Conservation (phyloP, 2,113 vertebrate genomes). For the Nothobranchius kuhntae region DNA sequence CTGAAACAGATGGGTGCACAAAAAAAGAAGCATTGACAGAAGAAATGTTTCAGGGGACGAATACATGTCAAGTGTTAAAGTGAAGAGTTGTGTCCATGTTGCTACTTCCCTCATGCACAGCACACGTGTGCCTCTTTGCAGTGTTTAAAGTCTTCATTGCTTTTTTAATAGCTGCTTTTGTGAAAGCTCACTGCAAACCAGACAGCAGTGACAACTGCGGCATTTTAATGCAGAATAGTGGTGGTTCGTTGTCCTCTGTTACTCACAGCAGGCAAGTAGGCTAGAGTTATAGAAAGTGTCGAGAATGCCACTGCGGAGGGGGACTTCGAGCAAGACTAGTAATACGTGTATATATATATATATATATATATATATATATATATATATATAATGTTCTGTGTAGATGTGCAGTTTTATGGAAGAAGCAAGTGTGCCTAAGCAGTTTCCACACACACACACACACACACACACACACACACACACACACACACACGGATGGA, state of each 20-base stretch:
- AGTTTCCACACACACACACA: neutral
- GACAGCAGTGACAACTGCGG: slow-evolving; percentile 21
- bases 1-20: too few relatives aligned
- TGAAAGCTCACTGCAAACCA: slow-evolving; percentile 11
- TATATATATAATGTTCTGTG: neutral
- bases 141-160: slow-evolving; percentile 27
- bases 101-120: too few relatives aligned
- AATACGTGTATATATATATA: too few relatives aligned
- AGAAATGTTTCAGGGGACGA: too few relatives aligned
- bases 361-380: too few relatives aligned
- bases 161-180: slow-evolving; percentile 22
- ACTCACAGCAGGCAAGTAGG: slow-evolving; percentile 38
- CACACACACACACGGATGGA: neutral
- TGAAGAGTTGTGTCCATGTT: too few relatives aligned
- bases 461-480: neutral
- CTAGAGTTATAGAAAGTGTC: slow-evolving; percentile 43
- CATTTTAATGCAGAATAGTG: slow-evolving; percentile 41
- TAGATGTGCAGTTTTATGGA: neutral
- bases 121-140: neutral
- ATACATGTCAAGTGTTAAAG: neutral
- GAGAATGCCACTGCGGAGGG: slow-evolving; percentile 1
- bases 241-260: slow-evolving; percentile 43
- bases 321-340: slow-evolving; percentile 3
- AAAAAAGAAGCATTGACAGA: too few relatives aligned
- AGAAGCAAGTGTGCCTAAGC: neutral